Evolutionary conservation across 1,140 invertebrate genomes (phyloP).

Genomic region (Goniozus legneri): DNA sequence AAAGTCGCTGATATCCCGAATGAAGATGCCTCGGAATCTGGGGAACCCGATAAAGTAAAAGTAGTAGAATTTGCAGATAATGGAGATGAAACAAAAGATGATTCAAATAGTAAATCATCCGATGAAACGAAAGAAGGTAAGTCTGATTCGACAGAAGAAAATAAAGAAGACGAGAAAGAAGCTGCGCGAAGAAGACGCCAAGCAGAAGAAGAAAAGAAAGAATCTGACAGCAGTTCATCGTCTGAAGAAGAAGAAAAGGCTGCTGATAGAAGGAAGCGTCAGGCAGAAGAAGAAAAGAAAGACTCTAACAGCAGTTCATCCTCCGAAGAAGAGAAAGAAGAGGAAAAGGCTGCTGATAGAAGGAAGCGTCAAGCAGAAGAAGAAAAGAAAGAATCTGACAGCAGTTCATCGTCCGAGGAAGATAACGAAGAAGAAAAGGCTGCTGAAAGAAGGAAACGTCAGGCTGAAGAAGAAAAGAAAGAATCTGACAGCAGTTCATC

Average conservation of each 20-base stretch:
- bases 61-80: not conserved
- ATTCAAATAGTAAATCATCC: not conserved
- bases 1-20: not conserved
- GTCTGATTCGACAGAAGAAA: not conserved
- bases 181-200: not conserved
- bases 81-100: not conserved
- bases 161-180: slow-evolving; percentile 6
- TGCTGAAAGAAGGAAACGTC: not conserved
- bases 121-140: not conserved
- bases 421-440: not conserved
- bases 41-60: not conserved
- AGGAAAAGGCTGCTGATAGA: slow-evolving; percentile 1
- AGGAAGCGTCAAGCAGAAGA: not conserved
- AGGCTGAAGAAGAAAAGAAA: not conserved
- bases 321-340: slow-evolving; percentile 4
- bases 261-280: not conserved
- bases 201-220: no score
- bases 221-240: not conserved
- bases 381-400: not conserved
- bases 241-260: not conserved
- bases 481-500: not conserved
- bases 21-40: no score
- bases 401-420: slow-evolving; percentile 13
- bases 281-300: not conserved
- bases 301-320: not conserved